These are phyloP conservation scores for Hydrochoerus hydrochaeris DNA, from an alignment of 2,113 vertebrate genomes.

Conservation along the genomic window DNA sequence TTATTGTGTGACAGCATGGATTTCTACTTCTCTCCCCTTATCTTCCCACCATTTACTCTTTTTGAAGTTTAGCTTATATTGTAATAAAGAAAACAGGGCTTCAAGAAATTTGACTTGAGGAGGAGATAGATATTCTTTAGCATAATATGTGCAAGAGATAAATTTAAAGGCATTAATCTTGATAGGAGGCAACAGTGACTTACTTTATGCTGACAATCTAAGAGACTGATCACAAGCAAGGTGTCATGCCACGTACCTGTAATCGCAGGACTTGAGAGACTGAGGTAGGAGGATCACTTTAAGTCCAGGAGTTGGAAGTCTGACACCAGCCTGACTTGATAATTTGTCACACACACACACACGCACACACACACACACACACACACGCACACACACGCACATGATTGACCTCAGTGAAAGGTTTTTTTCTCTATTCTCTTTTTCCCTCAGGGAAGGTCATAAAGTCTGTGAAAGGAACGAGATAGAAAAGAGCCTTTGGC, in stretches of 20 bases:
- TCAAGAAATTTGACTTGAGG: slow-evolving; percentile 3
- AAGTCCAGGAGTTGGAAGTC: background rate
- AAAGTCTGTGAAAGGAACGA: background rate
- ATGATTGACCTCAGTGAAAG: background rate
- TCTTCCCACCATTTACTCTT: too few relatives aligned
- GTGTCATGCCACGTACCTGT: background rate
- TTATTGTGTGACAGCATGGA: background rate
- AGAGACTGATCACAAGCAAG: background rate
- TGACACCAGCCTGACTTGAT: background rate
- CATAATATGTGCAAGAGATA: background rate
- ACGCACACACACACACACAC: background rate
- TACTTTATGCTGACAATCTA: background rate
- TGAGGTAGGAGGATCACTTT: background rate
- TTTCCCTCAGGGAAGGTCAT: background rate
- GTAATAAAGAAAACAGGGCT: background rate
- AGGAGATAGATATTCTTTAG: background rate
- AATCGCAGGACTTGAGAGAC: background rate
- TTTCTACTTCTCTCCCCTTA: background rate
- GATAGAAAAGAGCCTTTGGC: background rate
- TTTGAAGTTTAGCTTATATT: background rate
- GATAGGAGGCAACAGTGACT: background rate
- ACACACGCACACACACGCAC: background rate
- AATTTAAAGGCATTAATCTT: background rate
- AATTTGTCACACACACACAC: background rate
- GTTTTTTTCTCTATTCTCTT: background rate